Evolutionary conservation across 2,113 vertebrate species (phyloP).

Genomic region (Actinemys pallida): DNA sequence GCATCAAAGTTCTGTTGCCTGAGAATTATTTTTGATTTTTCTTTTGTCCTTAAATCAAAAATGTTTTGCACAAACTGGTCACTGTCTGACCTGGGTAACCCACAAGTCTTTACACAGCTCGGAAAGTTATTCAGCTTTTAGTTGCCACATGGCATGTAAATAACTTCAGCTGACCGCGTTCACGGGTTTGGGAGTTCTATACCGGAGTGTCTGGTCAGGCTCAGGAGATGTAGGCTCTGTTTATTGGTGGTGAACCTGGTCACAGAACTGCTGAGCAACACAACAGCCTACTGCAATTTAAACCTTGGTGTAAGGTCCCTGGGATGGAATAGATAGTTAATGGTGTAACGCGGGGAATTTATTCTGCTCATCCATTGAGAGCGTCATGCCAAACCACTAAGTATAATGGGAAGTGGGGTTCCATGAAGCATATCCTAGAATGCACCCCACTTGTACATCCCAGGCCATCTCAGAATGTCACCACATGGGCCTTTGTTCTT

Average conservation of each 20-base stretch:
- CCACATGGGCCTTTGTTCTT: not conserved
- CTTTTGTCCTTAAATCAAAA: not conserved
- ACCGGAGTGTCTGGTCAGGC: not conserved
- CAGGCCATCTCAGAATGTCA: not conserved
- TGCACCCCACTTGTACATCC: not conserved
- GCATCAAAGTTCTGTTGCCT: not conserved
- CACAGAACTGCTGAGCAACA: not conserved
- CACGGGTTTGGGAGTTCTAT: not conserved
- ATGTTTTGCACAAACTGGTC: no score
- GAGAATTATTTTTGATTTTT: not conserved
- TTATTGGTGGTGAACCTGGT: not conserved
- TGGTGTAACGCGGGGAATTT: not conserved
- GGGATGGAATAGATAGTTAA: not conserved
- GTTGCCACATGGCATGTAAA: not conserved
- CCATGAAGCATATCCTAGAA: not conserved
- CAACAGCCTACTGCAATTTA: not conserved
- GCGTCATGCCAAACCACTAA: not conserved
- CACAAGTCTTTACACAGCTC: not conserved
- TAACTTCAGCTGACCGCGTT: not conserved
- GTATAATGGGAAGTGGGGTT: not conserved
- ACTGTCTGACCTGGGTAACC: not conserved
- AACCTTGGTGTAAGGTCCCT: not conserved
- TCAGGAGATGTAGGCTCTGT: not conserved
- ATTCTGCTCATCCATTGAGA: not conserved
- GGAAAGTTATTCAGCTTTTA: not conserved